Conservation (phyloP, 1,140 invertebrate genomes). For the Eciton burchellii region DNA sequence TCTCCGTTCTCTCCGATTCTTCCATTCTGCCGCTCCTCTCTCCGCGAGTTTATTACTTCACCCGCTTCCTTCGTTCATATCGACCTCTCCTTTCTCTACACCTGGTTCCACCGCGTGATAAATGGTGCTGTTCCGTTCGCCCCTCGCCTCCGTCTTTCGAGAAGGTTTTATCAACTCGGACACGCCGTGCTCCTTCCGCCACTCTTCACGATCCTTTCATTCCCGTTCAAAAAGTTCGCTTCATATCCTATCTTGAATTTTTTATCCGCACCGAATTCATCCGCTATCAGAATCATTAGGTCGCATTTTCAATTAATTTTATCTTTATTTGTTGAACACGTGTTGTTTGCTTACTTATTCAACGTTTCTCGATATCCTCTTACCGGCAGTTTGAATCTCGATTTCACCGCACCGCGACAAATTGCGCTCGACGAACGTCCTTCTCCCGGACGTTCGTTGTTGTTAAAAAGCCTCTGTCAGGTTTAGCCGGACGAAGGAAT, state of each 20-base stretch:
- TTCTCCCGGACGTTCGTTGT: background rate
- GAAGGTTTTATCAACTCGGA: constrained; percentile 81
- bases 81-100: constrained; percentile 68
- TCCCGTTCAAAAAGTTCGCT: constrained; percentile 41
- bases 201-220: constrained; percentile 50
- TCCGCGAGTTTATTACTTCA: constrained; percentile 72
- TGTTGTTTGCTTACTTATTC: too few species aligned
- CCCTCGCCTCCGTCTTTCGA: constrained; percentile 72
- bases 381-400: background rate
- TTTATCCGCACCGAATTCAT: constrained; percentile 18
- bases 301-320: too few species aligned
- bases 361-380: background rate
- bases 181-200: constrained; percentile 62
- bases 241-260: constrained; percentile 8
- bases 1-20: constrained; percentile 60
- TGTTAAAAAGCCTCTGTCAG: constrained; percentile 8
- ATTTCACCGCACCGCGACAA: constrained; percentile 14
- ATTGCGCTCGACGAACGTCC: background rate
- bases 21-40: constrained; percentile 57
- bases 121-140: constrained; percentile 79
- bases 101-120: constrained; percentile 77
- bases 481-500: too few species aligned
- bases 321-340: too few species aligned
- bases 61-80: constrained; percentile 58
- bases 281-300: background rate